Conservation (phyloP, 2,797 vertebrate genomes). For the Halcyon badia region DNA sequence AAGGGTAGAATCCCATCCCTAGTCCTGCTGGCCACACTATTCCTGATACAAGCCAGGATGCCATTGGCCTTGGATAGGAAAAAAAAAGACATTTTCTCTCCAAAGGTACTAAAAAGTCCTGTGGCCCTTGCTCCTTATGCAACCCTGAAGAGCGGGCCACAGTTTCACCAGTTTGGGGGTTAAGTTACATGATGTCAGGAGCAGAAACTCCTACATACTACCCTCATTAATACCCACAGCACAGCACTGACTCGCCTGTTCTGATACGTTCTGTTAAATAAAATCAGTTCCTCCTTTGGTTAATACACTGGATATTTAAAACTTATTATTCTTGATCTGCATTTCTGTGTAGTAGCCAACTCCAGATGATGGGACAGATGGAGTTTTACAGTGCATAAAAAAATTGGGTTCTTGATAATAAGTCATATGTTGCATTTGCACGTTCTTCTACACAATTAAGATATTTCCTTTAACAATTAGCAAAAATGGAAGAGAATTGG, state of each 20-base stretch:
- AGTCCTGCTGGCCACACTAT: no score
- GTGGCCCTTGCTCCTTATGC: not conserved
- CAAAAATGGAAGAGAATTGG: slow-evolving; percentile 15
- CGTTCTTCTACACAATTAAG: slow-evolving; percentile 50
- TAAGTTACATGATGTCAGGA: not conserved
- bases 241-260: not conserved
- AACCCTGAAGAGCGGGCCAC: rapidly evolving
- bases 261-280: slow-evolving; percentile 2
- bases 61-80: not conserved
- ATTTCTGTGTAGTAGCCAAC: slow-evolving; percentile 40
- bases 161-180: not conserved
- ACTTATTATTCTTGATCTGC: slow-evolving; percentile 34
- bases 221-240: not conserved
- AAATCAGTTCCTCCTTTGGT: slow-evolving; percentile 29
- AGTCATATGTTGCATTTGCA: slow-evolving; percentile 31
- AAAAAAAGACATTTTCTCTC: not conserved
- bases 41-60: no score
- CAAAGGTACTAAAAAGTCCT: not conserved
- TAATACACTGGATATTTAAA: slow-evolving; percentile 52
- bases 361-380: slow-evolving; percentile 57
- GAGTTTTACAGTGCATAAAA: slow-evolving; percentile 55
- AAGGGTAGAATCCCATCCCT: no score
- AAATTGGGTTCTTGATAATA: slow-evolving; percentile 17
- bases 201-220: not conserved
- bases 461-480: slow-evolving; percentile 52